Percentiles rank a stretch among this genome's conserved stretches.
Evolutionary conservation across 2,888 invertebrate species (phyloP).

Genomic region (Sarcophaga subvicina): DNA sequence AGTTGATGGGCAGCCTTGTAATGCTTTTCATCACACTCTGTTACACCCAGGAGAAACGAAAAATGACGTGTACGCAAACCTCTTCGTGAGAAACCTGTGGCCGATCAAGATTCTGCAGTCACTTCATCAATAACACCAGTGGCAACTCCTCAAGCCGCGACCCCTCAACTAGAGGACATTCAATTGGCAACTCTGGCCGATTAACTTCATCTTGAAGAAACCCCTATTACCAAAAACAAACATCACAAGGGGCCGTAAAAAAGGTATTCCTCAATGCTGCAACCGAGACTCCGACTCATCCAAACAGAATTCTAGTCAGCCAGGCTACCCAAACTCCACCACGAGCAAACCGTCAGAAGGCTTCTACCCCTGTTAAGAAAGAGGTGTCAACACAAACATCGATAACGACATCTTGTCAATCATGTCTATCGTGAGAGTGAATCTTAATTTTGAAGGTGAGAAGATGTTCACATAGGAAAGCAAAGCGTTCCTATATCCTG

Average conservation of each 20-base stretch:
- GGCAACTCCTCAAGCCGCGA: neutral
- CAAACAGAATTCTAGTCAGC: too few relatives aligned
- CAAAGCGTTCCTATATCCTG: neutral
- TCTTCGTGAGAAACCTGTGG: neutral
- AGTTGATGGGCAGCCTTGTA: slow-evolving; percentile 5
- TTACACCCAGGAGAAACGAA: neutral
- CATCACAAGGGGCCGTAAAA: too few relatives aligned
- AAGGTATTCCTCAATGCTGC: too few relatives aligned
- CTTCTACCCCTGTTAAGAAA: too few relatives aligned
- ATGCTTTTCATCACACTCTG: neutral
- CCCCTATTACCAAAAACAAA: too few relatives aligned
- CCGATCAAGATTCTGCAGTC: neutral
- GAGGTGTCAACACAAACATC: neutral
- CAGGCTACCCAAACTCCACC: too few relatives aligned
- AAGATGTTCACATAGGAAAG: slow-evolving; percentile 5
- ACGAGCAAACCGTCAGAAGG: too few relatives aligned
- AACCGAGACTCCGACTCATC: too few relatives aligned
- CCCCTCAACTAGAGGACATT: neutral
- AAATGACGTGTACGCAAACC: neutral
- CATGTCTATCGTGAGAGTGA: neutral
- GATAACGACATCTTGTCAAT: neutral
- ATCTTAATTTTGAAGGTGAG: neutral
- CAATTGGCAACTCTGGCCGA: neutral
- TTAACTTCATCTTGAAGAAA: too few relatives aligned
- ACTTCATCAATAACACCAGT: neutral